Evolutionary conservation across 2,113 vertebrate species (phyloP), one percentile per base, ranked within the genome.

Genomic region (Oenanthe melanoleuca): DNA sequence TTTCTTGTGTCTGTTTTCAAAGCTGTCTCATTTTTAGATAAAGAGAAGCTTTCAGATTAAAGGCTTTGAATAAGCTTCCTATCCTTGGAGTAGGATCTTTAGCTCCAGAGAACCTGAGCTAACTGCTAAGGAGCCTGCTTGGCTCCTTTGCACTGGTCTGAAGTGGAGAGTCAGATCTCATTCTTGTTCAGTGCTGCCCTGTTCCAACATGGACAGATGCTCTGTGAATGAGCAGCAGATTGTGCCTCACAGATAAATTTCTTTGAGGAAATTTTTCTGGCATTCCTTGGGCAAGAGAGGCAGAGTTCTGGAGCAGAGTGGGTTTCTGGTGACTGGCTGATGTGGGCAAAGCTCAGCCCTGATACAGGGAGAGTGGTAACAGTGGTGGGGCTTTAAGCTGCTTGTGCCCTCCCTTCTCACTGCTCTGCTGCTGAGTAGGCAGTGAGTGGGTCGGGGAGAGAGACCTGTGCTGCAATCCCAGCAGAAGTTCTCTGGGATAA

Each of bases 341-440:
- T 21, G 23, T 8, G 28, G 63, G 19, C 38, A 44, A 18, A n/a
- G n/a, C 22, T 71, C n/a, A 7, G 47, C 44, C 16, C 34, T 12
- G 3, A 9, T 33, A 2, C 2, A 16, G 31, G 49, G 49, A n/a
- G 21, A 29, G 7, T 25, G 28, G 11, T 19, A 5, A 7, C 0
- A 1, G 53, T 31, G 44, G 29, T 5, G 37, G 9, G 40, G 34
- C 34, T 64, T 67, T 9, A 24, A 55, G 20, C 15, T 63, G 52
- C 6, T 14, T 7, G n/a, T 38, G 31, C 12, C 25, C 20, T 80
- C n/a, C n/a, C 34, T 52, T 26, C 37, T 37, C 9, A 11, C 2
- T 38, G 38, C 33, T 52, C 44, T 55, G 14, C 40, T 78, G 1
- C 53, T 72, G 71, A 49, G 44, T n/a, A 37, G 53, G 11, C 42